Conservation (phyloP, 2,888 invertebrate species). For the Reticulitermes lucifugus region DNA sequence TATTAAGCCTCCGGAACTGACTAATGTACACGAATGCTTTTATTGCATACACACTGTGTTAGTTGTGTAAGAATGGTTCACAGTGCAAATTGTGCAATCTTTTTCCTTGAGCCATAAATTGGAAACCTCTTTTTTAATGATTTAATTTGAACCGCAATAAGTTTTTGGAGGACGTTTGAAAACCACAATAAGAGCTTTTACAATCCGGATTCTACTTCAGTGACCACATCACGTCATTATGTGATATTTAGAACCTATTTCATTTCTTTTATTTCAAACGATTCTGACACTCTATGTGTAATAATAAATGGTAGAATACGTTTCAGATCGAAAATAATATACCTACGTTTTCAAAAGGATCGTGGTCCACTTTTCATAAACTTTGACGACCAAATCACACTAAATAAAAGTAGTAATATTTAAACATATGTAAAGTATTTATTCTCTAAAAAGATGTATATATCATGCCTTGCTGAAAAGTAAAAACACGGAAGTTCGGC, state of each 20-base stretch:
- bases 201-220: background rate
- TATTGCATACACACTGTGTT: background rate
- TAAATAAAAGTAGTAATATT: background rate
- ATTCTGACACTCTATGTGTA: too few relatives aligned
- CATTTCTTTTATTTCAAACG: too few relatives aligned
- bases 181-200: background rate
- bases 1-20: background rate
- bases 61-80: background rate
- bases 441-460: background rate
- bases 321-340: background rate
- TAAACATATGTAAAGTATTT: background rate
- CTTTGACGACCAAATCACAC: background rate
- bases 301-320: background rate
- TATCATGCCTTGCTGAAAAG: background rate
- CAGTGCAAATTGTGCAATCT: background rate
- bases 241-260: background rate
- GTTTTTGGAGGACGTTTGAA: conserved; percentile 13
- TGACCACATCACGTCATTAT: background rate
- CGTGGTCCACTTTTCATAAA: background rate
- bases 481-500: too few relatives aligned
- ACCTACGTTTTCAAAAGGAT: background rate
- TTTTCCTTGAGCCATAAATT: background rate
- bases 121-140: background rate
- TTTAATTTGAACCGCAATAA: conserved; percentile 6
- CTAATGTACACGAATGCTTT: background rate